Evolutionary conservation across 2,888 invertebrate species (phyloP).

Genomic region (Heliconius ethilla): DNA sequence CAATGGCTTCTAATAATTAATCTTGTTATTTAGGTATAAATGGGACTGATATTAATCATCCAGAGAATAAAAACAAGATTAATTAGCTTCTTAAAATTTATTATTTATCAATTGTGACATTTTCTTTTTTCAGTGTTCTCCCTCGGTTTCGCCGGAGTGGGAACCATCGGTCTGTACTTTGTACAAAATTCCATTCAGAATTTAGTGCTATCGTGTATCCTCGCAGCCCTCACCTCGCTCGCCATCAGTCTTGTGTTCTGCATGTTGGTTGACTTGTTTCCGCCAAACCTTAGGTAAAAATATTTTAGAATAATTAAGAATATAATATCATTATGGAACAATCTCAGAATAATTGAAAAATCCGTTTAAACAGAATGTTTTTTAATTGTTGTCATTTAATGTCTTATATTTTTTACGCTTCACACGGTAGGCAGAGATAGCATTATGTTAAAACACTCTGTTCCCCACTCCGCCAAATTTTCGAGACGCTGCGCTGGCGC

Average conservation of each 20-base stretch:
- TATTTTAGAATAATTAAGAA: background rate
- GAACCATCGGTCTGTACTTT: conserved; percentile 88
- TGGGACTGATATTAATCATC: background rate
- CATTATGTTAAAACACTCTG: too few species aligned
- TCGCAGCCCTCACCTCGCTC: conserved; percentile 90
- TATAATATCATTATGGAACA: too few species aligned
- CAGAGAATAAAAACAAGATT: background rate
- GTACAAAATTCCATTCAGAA: conserved; percentile 87
- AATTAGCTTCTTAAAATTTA: background rate
- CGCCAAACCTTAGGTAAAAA: conserved; percentile 89
- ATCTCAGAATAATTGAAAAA: too few species aligned
- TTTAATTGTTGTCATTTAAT: too few species aligned
- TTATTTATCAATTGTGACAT: background rate
- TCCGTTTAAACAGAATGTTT: too few species aligned
- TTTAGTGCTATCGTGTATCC: conserved; percentile 88
- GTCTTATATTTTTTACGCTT: too few species aligned
- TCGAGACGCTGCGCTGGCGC: too few species aligned
- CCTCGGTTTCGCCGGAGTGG: conserved; percentile 86
- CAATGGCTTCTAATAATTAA: too few species aligned
- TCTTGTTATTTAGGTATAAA: too few species aligned
- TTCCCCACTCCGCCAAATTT: too few species aligned
- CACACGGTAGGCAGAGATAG: too few species aligned
- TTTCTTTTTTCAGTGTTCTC: conserved; percentile 85
- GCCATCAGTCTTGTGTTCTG: conserved; percentile 91
- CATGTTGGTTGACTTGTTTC: conserved; percentile 90